phyloP scores from a whole-genome alignment of 1,140 invertebrate species.

The Phortica variegata region DNA sequence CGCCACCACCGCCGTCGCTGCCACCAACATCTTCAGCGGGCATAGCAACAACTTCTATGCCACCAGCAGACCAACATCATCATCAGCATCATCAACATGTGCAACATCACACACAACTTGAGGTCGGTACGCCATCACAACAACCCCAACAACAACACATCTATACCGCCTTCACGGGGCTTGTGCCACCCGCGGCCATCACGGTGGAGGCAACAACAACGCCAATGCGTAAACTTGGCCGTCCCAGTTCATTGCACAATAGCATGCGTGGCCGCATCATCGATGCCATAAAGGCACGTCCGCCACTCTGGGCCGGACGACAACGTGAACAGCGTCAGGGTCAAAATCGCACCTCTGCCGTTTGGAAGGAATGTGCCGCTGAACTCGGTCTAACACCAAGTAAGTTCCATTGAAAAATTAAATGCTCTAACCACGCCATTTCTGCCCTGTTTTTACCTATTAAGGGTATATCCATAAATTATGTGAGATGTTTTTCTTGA shows the following conservation, averaged over 20 bases:
- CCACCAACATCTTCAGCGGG: constrained; percentile 20
- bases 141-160: constrained; percentile 20
- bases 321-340: constrained; percentile 48
- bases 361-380: constrained; percentile 48
- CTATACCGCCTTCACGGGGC: constrained; percentile 45
- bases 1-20: constrained; percentile 5
- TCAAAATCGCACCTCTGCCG: constrained; percentile 47
- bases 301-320: constrained; percentile 43
- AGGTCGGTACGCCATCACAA: constrained; percentile 15
- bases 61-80: constrained; percentile 1
- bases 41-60: not conserved
- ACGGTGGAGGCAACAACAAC: constrained; percentile 37
- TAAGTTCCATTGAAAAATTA: constrained; percentile 31
- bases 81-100: not conserved
- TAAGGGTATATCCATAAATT: no score
- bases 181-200: constrained; percentile 46
- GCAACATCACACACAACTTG: no score
- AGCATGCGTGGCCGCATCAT: constrained; percentile 53
- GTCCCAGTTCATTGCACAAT: constrained; percentile 50
- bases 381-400: constrained; percentile 48
- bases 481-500: no score
- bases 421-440: no score
- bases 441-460: no score
- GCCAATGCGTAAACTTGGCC: constrained; percentile 40
- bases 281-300: constrained; percentile 47